phyloP scores from a whole-genome alignment of 1,140 invertebrate genomes.

The Archivesica marissinica region DNA sequence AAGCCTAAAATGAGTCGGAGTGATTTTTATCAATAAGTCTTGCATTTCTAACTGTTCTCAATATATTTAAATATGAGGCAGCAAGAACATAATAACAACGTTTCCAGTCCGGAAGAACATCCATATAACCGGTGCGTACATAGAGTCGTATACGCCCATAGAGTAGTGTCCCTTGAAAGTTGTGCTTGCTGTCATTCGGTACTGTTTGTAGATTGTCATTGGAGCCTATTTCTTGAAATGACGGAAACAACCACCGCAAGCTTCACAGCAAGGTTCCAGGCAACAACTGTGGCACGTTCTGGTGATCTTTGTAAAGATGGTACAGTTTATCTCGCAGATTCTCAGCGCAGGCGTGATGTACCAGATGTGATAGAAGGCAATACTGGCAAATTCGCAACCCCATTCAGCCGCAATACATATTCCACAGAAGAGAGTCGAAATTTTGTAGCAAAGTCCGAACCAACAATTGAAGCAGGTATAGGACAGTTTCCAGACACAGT shows the following conservation, averaged over 20 bases:
- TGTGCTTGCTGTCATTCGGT: too few relatives aligned
- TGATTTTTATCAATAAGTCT: too few relatives aligned
- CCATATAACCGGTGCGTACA: neutral
- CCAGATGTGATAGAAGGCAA: slow-evolving; percentile 50
- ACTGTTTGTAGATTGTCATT: neutral
- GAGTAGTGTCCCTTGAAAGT: too few relatives aligned
- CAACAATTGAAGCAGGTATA: slow-evolving; percentile 40
- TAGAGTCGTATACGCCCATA: neutral
- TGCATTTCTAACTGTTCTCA: too few relatives aligned
- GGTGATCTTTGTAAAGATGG: slow-evolving; percentile 19
- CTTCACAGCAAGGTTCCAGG: slow-evolving; percentile 66
- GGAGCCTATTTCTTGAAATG: slow-evolving; percentile 64
- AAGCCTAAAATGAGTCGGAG: too few relatives aligned
- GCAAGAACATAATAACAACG: neutral
- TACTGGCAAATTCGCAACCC: slow-evolving; percentile 87
- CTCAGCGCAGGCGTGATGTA: slow-evolving; percentile 66
- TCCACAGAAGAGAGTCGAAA: slow-evolving; percentile 87
- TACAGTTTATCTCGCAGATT: slow-evolving; percentile 43
- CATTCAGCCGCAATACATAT: slow-evolving; percentile 86
- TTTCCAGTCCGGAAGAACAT: neutral
- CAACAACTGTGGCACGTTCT: slow-evolving; percentile 53
- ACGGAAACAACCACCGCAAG: slow-evolving; percentile 54
- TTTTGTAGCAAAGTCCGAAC: slow-evolving; percentile 88
- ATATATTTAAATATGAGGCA: too few relatives aligned
- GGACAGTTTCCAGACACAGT: slow-evolving; percentile 57